A percentile compares a stretch with the other conserved stretches of the same genome.
phyloP scores from a whole-genome alignment of 2,888 invertebrate species.

The Drosophila formosana region DNA sequence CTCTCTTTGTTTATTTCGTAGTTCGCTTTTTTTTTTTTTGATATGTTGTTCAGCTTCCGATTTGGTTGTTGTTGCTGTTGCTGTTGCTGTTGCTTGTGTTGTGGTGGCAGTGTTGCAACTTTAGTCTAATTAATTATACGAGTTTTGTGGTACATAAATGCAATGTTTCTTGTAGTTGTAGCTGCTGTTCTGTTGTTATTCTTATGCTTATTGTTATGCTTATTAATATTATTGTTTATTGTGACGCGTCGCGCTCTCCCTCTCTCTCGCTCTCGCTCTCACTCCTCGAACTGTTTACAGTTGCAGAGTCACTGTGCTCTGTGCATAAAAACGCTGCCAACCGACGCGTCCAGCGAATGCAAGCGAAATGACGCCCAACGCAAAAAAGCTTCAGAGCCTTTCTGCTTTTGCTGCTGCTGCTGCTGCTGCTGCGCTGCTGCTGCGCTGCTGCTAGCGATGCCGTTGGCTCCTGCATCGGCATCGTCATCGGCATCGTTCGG shows the following conservation, averaged over 20 bases:
- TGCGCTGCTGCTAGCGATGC: slow-evolving; percentile 37
- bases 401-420: slow-evolving; percentile 24
- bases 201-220: slow-evolving; percentile 19
- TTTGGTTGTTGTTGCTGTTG: slow-evolving; percentile 22
- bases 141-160: slow-evolving; percentile 49
- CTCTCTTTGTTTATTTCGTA: slow-evolving; percentile 27
- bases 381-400: slow-evolving; percentile 52
- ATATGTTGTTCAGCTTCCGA: slow-evolving; percentile 1
- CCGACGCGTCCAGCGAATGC: slow-evolving; percentile 82
- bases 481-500: slow-evolving; percentile 19
- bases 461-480: slow-evolving; percentile 33
- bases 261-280: not conserved
- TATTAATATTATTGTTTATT: slow-evolving; percentile 31
- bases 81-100: slow-evolving; percentile 3
- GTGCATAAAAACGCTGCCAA: slow-evolving; percentile 57
- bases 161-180: slow-evolving; percentile 46
- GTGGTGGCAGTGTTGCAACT: slow-evolving; percentile 58
- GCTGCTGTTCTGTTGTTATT: slow-evolving; percentile 20
- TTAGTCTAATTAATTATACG: slow-evolving; percentile 50
- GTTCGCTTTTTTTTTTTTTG: not conserved
- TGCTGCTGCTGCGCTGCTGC: slow-evolving; percentile 23
- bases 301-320: slow-evolving; percentile 28
- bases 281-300: slow-evolving; percentile 18
- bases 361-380: slow-evolving; percentile 77
- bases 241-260: slow-evolving; percentile 29